These are phyloP conservation scores for Lampropteryx suffumata DNA, from an alignment of 2,888 invertebrate species.

Conservation along the genomic window DNA sequence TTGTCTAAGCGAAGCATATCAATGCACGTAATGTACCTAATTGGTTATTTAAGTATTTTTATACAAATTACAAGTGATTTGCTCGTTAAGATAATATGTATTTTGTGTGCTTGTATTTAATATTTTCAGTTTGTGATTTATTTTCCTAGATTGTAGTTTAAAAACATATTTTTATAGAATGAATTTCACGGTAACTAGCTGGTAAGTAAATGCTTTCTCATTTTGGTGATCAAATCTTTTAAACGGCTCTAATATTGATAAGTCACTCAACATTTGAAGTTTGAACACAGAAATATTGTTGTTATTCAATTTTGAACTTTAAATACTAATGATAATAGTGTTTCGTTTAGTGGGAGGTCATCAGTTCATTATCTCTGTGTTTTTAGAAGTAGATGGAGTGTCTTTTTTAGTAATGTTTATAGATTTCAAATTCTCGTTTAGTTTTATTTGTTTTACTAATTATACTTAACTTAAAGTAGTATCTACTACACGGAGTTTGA, in stretches of 20 bases:
- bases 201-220: conserved; percentile 12
- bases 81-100: not conserved
- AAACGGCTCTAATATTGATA: conserved; percentile 33
- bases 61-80: conserved; percentile 10
- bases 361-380: conserved; percentile 17
- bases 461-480: conserved; percentile 11
- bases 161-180: conserved; percentile 16
- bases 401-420: conserved; percentile 8
- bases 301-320: conserved; percentile 26
- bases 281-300: conserved; percentile 26
- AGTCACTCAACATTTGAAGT: conserved; percentile 24
- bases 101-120: conserved; percentile 8
- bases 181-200: conserved; percentile 13
- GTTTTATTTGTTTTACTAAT: conserved; percentile 19
- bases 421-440: conserved; percentile 16
- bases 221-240: conserved; percentile 36
- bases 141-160: conserved; percentile 13
- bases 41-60: conserved; percentile 7
- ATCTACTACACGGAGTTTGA: conserved; percentile 1
- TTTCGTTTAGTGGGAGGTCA: conserved; percentile 26
- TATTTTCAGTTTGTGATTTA: conserved; percentile 10
- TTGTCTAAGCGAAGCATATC: conserved; percentile 9
- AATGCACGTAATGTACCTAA: conserved; percentile 13
- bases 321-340: conserved; percentile 13
- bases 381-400: not conserved